Evolutionary conservation across 2,113 vertebrate species (phyloP), one percentile per base, ranked within the genome.

Genomic region (Apeltes quadracus): DNA sequence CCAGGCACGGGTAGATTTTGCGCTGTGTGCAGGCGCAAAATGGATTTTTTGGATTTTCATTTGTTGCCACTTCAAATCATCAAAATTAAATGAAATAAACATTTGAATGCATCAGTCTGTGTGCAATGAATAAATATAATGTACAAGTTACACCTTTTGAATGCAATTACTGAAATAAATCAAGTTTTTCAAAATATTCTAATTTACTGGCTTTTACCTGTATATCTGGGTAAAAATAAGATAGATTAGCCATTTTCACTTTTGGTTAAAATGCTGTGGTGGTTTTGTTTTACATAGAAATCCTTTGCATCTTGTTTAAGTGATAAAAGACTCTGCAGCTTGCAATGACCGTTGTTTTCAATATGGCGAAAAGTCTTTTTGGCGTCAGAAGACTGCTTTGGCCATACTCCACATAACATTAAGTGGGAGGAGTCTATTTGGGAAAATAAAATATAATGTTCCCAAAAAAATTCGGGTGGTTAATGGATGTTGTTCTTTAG

Each of bases 401-500:
- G 13, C 48, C 67, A 59, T 10, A 56, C n/a, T 27, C 20, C 12
- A 22, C 5, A 20, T 36, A 25, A 22, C 29, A 56, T 23, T 23
- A 50, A 27, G 32, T 23, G 20, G 10, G 22, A 25, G 23, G 12
- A 14, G 36, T 56, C 12, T 44, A 3, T 53, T 62, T 10, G 25
- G 44, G 9, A 61, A 67, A 53, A 32, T 68, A 53, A 43, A 61
- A 44, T 36, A 7, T 57, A 4, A 4, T 32, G 25, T 51, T 39
- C 15, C 18, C 4, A 50, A 25, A 58, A 18, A n/a, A n/a, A 7
- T 0, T 62, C 1, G 54, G 23, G 14, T 16, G 15, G 13, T 57
- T 72, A 27, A 73, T 25, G 8, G 11, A 10, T 71, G 43, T 76
- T 81, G 29, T 78, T n/a, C 57, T 88, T 2, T 79, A 99, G 98